Percentiles rank a stretch among this genome's conserved stretches.
These are phyloP conservation scores for Hemithea aestivaria DNA, from an alignment of 2,888 invertebrate species.

Conservation along the genomic window DNA sequence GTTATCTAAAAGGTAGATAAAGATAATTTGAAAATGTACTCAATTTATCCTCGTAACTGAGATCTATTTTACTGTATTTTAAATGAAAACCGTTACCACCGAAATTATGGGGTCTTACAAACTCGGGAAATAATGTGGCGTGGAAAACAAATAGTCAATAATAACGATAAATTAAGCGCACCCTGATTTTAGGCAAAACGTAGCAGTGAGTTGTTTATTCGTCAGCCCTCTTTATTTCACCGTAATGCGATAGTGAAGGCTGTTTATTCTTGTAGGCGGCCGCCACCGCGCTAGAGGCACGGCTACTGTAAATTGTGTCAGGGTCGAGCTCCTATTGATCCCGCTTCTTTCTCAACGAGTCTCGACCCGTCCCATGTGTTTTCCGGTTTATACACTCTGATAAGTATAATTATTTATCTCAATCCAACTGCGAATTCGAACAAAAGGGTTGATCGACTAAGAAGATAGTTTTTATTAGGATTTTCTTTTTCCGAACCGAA, in stretches of 20 bases:
- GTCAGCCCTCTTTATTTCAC: slow-evolving; percentile 39
- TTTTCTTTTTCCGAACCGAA: slow-evolving; percentile 16
- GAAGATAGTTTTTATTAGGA: slow-evolving; percentile 25
- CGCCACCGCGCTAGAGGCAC: slow-evolving; percentile 52
- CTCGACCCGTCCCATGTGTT: slow-evolving; percentile 56
- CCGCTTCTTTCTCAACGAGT: slow-evolving; percentile 61
- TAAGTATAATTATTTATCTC: slow-evolving; percentile 45
- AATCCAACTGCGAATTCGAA: slow-evolving; percentile 29
- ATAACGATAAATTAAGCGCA: background rate
- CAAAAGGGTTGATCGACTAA: slow-evolving; percentile 28
- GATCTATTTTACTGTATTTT: too few species aligned
- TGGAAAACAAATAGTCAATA: too few species aligned
- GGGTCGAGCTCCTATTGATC: slow-evolving; percentile 72
- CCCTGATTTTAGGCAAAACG: slow-evolving; percentile 3
- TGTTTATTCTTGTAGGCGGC: slow-evolving; percentile 65
- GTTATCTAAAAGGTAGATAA: too few species aligned
- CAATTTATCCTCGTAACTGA: too few species aligned
- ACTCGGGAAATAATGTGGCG: too few species aligned
- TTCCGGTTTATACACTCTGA: slow-evolving; percentile 46
- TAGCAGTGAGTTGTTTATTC: slow-evolving; percentile 39
- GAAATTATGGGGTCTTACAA: too few species aligned
- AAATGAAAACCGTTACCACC: too few species aligned
- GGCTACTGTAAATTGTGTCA: slow-evolving; percentile 72
- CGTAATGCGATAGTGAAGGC: slow-evolving; percentile 50
- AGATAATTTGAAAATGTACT: too few species aligned